Evolutionary conservation across 1,140 invertebrate genomes (phyloP).

Genomic region (Diachasmimorpha longicaudata): DNA sequence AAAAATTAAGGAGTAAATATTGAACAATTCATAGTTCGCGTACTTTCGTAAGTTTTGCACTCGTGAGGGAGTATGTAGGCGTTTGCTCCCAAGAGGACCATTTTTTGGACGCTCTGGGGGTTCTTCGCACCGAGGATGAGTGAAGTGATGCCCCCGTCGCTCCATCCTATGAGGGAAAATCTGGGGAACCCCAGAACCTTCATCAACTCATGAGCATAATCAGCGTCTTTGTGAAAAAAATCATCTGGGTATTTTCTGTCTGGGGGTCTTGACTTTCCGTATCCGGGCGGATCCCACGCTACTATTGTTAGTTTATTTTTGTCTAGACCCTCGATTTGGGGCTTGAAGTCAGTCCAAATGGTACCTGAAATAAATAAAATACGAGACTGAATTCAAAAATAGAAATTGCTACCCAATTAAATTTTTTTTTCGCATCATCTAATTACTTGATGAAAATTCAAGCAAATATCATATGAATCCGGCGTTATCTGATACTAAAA

Average conservation of each 20-base stretch:
- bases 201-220: constrained; percentile 74
- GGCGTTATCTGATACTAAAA: too few species aligned
- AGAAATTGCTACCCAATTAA: too few species aligned
- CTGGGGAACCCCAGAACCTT: constrained; percentile 70
- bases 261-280: constrained; percentile 83
- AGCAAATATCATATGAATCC: too few species aligned
- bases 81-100: constrained; percentile 81
- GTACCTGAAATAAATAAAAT: constrained; percentile 57
- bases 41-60: constrained; percentile 69
- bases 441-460: too few species aligned
- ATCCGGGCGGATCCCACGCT: constrained; percentile 89
- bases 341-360: constrained; percentile 82
- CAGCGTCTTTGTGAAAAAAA: constrained; percentile 80
- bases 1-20: too few species aligned
- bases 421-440: too few species aligned
- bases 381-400: too few species aligned
- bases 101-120: constrained; percentile 71
- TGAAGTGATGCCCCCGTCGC: constrained; percentile 84
- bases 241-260: constrained; percentile 72
- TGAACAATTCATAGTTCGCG: background rate
- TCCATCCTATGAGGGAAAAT: constrained; percentile 87
- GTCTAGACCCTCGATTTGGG: constrained; percentile 76
- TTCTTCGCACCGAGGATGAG: constrained; percentile 76
- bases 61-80: constrained; percentile 76
- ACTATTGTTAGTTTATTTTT: constrained; percentile 75